phyloP scores from a whole-genome alignment of 1,140 invertebrate species.

The Aleiodes sp. region DNA sequence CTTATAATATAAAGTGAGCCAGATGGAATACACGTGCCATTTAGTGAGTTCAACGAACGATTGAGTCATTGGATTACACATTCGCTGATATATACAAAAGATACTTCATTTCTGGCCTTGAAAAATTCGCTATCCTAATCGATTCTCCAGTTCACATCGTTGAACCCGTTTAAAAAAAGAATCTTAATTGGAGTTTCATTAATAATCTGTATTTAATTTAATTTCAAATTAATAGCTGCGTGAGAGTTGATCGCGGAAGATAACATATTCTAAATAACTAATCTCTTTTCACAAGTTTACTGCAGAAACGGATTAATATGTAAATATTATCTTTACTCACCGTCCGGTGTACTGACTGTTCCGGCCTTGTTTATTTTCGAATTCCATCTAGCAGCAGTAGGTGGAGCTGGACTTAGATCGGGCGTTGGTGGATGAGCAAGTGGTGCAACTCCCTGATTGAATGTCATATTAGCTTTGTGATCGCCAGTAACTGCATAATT shows the following conservation, averaged over 20 bases:
- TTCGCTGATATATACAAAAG: conserved; percentile 2
- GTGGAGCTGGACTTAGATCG: conserved; percentile 64
- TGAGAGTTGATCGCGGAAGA: neutral
- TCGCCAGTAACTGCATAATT: conserved; percentile 36
- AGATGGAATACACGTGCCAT: conserved; percentile 39
- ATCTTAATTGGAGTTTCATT: too few relatives aligned
- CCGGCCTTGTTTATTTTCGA: conserved; percentile 69
- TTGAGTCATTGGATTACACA: conserved; percentile 25
- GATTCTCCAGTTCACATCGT: conserved; percentile 21
- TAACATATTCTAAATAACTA: neutral
- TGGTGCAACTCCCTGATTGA: conserved; percentile 50
- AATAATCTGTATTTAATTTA: too few relatives aligned
- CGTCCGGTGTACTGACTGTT: conserved; percentile 70
- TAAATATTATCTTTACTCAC: conserved; percentile 62
- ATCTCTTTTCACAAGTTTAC: neutral
- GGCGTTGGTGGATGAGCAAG: conserved; percentile 57
- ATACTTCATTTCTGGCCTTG: neutral
- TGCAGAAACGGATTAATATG: neutral
- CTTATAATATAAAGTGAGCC: conserved; percentile 29
- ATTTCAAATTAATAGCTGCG: too few relatives aligned
- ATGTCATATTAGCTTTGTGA: conserved; percentile 43
- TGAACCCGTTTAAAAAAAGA: too few relatives aligned
- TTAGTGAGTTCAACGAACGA: conserved; percentile 32
- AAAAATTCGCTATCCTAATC: neutral
- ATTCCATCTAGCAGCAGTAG: conserved; percentile 66